Conservation (phyloP, 2,113 vertebrate genomes). For the Chelonoidis abingdonii region DNA sequence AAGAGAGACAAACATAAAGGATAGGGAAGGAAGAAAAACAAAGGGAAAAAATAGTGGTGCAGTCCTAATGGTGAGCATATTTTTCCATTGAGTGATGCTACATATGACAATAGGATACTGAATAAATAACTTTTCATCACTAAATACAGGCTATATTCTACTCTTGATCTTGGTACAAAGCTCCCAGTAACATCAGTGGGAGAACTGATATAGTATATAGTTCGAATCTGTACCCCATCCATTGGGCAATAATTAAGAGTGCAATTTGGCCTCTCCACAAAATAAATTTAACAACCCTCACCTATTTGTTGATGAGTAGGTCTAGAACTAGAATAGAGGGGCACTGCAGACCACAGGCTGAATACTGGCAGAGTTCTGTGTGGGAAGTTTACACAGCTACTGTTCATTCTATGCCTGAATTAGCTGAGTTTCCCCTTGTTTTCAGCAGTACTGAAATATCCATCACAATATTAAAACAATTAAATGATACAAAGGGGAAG, state of each 20-base stretch:
- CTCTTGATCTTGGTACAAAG: not conserved
- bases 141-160: not conserved
- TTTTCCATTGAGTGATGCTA: not conserved
- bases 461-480: not conserved
- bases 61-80: not conserved
- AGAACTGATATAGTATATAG: not conserved
- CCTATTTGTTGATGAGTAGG: not conserved
- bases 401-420: not conserved
- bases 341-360: not conserved
- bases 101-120: fast-evolving
- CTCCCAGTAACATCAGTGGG: not conserved
- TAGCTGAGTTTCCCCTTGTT: not conserved
- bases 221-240: not conserved
- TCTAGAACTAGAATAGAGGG: not conserved
- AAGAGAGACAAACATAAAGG: not conserved
- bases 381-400: not conserved
- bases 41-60: not conserved
- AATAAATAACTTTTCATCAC: fast-evolving
- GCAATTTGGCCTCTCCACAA: not conserved
- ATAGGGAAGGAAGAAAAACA: not conserved
- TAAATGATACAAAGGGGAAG: not conserved
- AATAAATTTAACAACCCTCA: not conserved
- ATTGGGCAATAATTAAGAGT: not conserved
- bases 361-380: not conserved
- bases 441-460: not conserved